Base-by-base conservation (phyloP, 2,797 vertebrate species). In the Tarsius wallacei region DNA sequence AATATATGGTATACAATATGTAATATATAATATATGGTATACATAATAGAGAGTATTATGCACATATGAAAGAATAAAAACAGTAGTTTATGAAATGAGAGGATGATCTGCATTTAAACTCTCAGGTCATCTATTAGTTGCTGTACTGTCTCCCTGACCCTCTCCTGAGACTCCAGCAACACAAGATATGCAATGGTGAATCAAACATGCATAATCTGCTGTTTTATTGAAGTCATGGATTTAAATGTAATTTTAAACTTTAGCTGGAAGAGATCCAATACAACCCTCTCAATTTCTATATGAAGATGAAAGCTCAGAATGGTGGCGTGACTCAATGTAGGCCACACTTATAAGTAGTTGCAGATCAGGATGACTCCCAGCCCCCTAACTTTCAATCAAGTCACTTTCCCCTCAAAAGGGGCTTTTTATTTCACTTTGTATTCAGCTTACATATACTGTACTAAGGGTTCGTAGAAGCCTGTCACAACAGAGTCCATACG, bases 191-290 rank as follows among this genome's bases (percentile, higher is more conserved):
- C 15, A 36, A 70, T 33, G 51, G 33, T 15, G n/a, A 87, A 70
- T 21, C 87, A 33, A 92, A 83, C 8, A 33, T 28, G 17, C 22
- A 53, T 88, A 73, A 80, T 83, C 28, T 96, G 53, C 68, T 68
- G 6, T 89, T 96, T 93, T 91, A 49, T 89, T 94, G 84, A 96
- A 87, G 71, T 21, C 3, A 6, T 66, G 47, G 63, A 49, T 90
- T 95, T 49, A 59, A 95, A 80, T 83, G 78, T 33, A 42, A 86
- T 73, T 78, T 84, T 91, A 82, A 91, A 78, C 66, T 42, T 81
- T 82, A 86, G 24, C 42, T 90, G n/a, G 73, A 91, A 94, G 33
- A 91, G 57, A 87, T 53, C 14, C 57, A 97, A 5, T 70, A 36
- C 26, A 96, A 28, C 36, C 10, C 36, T 93, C 22, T 93, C 31